Percentiles rank a stretch among this genome's conserved stretches.
phyloP scores from a whole-genome alignment of 1,140 invertebrate species.

The Copidosoma floridanum region DNA sequence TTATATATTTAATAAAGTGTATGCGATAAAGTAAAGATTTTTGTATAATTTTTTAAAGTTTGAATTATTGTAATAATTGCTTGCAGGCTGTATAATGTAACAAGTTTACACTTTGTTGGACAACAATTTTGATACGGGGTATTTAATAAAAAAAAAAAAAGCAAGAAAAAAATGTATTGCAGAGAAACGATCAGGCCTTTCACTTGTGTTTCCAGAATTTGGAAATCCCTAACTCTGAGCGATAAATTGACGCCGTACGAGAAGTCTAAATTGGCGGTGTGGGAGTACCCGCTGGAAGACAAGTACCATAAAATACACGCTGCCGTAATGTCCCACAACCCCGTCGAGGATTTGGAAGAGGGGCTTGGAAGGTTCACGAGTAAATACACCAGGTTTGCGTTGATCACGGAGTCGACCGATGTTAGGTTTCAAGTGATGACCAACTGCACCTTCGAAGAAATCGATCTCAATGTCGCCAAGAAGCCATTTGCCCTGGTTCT shows the following conservation, averaged over 20 bases:
- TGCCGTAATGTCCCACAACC: conserved; percentile 85
- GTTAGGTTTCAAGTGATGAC: conserved; percentile 83
- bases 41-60: too few species aligned
- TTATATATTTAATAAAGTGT: too few species aligned
- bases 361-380: conserved; percentile 69
- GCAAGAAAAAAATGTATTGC: too few species aligned
- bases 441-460: conserved; percentile 86
- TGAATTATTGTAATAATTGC: too few species aligned
- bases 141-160: too few species aligned
- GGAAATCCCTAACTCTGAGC: conserved; percentile 96
- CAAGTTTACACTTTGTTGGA: too few species aligned
- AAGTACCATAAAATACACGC: conserved; percentile 98
- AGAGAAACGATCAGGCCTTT: too few species aligned
- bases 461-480: conserved; percentile 93
- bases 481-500: conserved; percentile 96
- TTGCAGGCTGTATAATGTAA: too few species aligned
- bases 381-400: conserved; percentile 83
- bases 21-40: too few species aligned
- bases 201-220: conserved; percentile 68
- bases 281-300: conserved; percentile 97
- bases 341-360: conserved; percentile 74
- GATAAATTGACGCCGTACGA: conserved; percentile 86
- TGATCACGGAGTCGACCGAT: conserved; percentile 89
- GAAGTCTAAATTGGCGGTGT: conserved; percentile 89
- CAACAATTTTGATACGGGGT: too few species aligned